These are phyloP conservation scores for Nycticryphes semicollaris DNA, from an alignment of 2,113 vertebrate species.

Conservation along the genomic window DNA sequence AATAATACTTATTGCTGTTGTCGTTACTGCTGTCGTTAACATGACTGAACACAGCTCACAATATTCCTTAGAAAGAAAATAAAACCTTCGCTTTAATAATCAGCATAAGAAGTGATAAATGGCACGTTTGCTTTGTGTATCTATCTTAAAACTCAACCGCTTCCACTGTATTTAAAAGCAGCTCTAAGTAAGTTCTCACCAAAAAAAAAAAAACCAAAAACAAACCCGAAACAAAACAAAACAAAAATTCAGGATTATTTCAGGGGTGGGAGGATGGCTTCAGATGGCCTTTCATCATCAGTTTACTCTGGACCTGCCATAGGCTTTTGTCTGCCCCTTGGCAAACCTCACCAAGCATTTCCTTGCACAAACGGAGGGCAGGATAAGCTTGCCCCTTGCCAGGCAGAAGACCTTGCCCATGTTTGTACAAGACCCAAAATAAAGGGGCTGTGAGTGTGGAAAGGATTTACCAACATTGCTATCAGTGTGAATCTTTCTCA, in stretches of 20 bases:
- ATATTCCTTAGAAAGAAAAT: not conserved
- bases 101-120: not conserved
- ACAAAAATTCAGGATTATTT: not conserved
- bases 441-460: not conserved
- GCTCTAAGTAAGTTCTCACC: not conserved
- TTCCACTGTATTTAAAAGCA: not conserved
- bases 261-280: not conserved
- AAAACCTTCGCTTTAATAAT: not conserved
- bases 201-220: not conserved
- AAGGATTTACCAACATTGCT: not conserved
- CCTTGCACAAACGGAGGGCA: rapidly evolving
- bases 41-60: not conserved
- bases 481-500: not conserved
- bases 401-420: not conserved
- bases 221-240: too few relatives aligned
- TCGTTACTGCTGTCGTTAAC: not conserved
- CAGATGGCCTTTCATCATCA: not conserved
- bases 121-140: not conserved
- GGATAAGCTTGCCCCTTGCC: not conserved
- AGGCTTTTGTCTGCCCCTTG: not conserved
- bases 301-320: not conserved
- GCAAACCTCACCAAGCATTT: not conserved
- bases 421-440: not conserved
- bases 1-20: not conserved
- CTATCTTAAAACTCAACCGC: not conserved